Conservation (phyloP, 1,140 invertebrate species). For the Phortica variegata region DNA sequence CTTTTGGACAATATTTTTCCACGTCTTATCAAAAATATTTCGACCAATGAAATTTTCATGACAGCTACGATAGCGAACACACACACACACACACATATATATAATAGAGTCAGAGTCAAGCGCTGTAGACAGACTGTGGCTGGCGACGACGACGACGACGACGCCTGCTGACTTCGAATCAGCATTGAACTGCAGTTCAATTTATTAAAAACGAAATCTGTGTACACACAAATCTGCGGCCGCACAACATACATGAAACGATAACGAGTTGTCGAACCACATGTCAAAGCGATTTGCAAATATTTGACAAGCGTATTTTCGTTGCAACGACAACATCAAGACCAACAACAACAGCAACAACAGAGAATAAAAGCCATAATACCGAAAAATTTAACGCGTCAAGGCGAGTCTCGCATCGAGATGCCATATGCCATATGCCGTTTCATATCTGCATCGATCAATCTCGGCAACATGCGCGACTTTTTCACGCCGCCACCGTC, state of each 20-base stretch:
- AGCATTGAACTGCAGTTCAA: slow-evolving; percentile 53
- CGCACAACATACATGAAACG: slow-evolving; percentile 25
- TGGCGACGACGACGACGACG: no score
- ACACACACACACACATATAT: no score
- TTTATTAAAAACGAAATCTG: slow-evolving; percentile 52
- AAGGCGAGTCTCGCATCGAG: slow-evolving; percentile 8
- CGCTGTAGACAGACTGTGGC: slow-evolving; percentile 14
- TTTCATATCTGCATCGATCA: slow-evolving; percentile 16
- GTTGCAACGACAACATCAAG: slow-evolving; percentile 33
- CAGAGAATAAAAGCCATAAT: background rate
- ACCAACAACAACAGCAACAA: slow-evolving; percentile 12
- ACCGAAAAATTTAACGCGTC: no score
- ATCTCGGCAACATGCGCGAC: no score
- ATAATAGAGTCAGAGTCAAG: no score
- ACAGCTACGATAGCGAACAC: slow-evolving; percentile 37
- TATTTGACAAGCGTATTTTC: slow-evolving; percentile 54
- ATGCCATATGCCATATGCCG: slow-evolving; percentile 8
- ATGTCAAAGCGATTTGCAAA: slow-evolving; percentile 55
- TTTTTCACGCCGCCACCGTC: slow-evolving; percentile 13
- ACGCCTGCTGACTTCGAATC: no score
- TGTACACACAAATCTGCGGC: slow-evolving; percentile 23
- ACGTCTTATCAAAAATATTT: slow-evolving; percentile 48
- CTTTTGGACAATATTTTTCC: slow-evolving; percentile 54
- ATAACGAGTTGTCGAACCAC: slow-evolving; percentile 55
- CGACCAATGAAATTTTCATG: slow-evolving; percentile 38